Base-by-base conservation (phyloP, 2,797 vertebrate genomes). In the Buphagus erythrorhynchus region DNA sequence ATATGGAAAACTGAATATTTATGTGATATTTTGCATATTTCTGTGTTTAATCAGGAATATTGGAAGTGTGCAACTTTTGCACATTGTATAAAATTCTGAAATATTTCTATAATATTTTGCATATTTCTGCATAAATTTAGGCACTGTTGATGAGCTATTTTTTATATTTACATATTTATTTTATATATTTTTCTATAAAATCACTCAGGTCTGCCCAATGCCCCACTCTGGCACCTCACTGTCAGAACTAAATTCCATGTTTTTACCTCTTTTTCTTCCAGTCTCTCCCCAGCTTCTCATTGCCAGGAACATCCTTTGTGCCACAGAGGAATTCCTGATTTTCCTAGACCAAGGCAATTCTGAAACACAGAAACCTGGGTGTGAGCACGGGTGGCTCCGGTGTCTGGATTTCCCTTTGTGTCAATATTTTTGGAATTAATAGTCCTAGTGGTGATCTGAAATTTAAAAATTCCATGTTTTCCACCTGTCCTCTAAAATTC, bases 371-470 rank as follows among this genome's bases (percentile, higher is more conserved):
- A 49, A 77, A 45, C 12, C 57, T 5, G 35, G 24, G 18, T 33
- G 59, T 29, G 33, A 24, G 17, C 40, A 2, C 0, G 16, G 40
- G 45, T 28, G 43, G 31, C 55, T 68, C 49, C 3, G 0, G 29
- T 25, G 31, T 48, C 59, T 4, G 1, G 8, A 14, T 25, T 54
- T 46, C 4, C 17, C n/a, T 90, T 74, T 29, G 8, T 5, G 1
- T 52, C 67, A 5, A 0, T 35, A 10, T 35, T 78, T 49, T 25
- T 38, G 40, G 49, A 68, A 68, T 68, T 48, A 5, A 9, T 9
- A 19, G 6, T 38, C 66, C 36, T 10, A 22, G 11, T 4, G 24
- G 19, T 9, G 18, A 42, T 38, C 49, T 42, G 18, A 71, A 80
- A 54, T 40, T 40, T 35, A 2, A 83, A 48, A 83, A 65, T 31